A percentile compares a stretch with the other conserved stretches of the same genome.
These are phyloP conservation scores for Halcyon leucocephala DNA, from an alignment of 2,797 vertebrate genomes.

Conservation along the genomic window DNA sequence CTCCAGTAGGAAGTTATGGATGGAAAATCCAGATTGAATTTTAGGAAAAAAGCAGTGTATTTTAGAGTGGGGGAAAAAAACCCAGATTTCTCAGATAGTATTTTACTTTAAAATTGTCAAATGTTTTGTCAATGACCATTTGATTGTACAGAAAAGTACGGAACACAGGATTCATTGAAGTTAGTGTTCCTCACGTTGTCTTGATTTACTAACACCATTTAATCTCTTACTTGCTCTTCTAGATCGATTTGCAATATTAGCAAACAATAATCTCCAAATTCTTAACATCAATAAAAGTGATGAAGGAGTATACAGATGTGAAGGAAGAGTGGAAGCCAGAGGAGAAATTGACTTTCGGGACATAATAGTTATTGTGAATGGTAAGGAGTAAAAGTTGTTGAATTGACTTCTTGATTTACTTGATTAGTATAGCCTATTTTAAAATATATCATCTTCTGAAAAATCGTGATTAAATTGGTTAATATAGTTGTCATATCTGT, in stretches of 20 bases:
- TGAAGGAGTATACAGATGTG: conserved; percentile 96
- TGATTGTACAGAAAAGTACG: background rate
- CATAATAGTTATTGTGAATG: conserved; percentile 94
- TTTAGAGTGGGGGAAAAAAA: background rate
- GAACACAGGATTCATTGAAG: background rate
- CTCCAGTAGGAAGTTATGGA: background rate
- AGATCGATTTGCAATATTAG: conserved; percentile 90
- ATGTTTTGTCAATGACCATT: conserved; percentile 42
- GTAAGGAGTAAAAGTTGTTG: conserved; percentile 78
- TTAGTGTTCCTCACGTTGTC: background rate
- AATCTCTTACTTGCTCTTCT: conserved; percentile 52
- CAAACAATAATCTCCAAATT: conserved; percentile 96
- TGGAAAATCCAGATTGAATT: conserved; percentile 20
- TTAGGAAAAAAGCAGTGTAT: background rate
- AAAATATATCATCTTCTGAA: background rate
- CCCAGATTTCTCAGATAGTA: conserved; percentile 28
- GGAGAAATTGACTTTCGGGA: conserved; percentile 98
- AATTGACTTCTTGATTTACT: background rate
- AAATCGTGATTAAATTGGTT: background rate
- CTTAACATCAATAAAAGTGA: conserved; percentile 93
- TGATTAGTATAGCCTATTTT: background rate
- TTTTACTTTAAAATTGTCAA: conserved; percentile 71
- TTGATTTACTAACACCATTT: conserved; percentile 25
- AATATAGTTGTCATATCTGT: background rate
- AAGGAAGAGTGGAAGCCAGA: conserved; percentile 95